phyloP scores from a whole-genome alignment of 2,113 vertebrate species.

The Silurus asotus region DNA sequence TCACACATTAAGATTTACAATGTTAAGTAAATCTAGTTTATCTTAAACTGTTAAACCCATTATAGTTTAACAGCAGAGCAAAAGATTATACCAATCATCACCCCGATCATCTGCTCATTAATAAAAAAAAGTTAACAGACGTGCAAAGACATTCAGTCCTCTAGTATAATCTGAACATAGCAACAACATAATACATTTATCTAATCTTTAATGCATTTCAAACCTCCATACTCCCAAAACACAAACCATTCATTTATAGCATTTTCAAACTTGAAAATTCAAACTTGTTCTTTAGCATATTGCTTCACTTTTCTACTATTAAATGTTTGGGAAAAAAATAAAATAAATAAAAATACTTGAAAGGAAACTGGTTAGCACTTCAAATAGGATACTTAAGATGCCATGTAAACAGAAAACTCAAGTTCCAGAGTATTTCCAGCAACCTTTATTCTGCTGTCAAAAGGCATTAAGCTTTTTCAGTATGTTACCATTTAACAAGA shows the following conservation, averaged over 20 bases:
- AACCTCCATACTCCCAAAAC: not conserved
- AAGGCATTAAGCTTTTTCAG: slow-evolving; percentile 2
- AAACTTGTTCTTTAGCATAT: slow-evolving; percentile 10
- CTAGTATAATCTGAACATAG: not conserved
- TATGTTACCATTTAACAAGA: slow-evolving; percentile 7
- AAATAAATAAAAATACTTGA: not conserved
- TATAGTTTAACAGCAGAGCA: not conserved
- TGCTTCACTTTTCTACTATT: not conserved
- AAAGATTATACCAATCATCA: not conserved
- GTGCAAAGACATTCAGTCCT: not conserved
- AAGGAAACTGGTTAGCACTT: slow-evolving; percentile 20
- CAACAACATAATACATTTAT: not conserved
- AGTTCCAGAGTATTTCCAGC: not conserved
- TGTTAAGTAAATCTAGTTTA: not conserved
- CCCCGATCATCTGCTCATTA: not conserved
- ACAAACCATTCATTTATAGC: not conserved
- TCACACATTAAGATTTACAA: not conserved
- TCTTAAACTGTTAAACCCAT: not conserved
- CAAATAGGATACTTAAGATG: slow-evolving; percentile 8
- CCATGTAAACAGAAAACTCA: slow-evolving; percentile 18
- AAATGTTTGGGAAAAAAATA: not conserved
- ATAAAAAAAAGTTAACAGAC: not conserved
- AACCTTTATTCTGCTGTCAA: slow-evolving; percentile 32
- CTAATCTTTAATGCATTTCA: not conserved
- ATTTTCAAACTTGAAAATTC: not conserved